Base-by-base conservation (phyloP, 2,113 vertebrate genomes). In the Suncus etruscus region DNA sequence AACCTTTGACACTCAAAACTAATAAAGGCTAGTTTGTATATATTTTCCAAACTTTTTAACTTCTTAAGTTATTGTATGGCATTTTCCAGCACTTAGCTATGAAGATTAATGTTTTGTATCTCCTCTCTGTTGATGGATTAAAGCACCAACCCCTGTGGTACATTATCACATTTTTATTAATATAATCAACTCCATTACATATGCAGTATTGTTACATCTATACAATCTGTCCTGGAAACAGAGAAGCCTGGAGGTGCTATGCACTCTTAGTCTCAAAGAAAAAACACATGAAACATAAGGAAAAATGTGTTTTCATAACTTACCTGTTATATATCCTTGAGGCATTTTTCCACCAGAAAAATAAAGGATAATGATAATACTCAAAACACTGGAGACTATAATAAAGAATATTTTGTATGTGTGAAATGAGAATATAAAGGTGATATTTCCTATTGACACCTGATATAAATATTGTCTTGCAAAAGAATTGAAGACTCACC, bases 361-460 rank as follows among this genome's bases (percentile, higher is more conserved):
- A 39, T 22, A 75, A 76, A 20, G 3, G 2, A 29, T 73, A 83
- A 80, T n/a, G 63, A 50, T 29, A 73, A 91, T 25, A 31, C 27
- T 78, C 54, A 87, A 8, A 39, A 29, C 12, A 66, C 8, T 58
- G 79, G 48, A 50, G 61, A 29, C 12, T 89, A 58, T 48, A 68
- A 48, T 72, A 86, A 86, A 75, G 3, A 74, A 47, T 48, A 79
- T 72, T 92, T 76, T 39, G 0, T 50, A 58, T 24, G 31, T 89
- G 69, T 92, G 77, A 94, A 94, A 78, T 54, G 63, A 86, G 32
- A 81, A 54, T 69, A n/a, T 82, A 91, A 91, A 82, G 74, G 74
- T 92, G 45, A 69, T 66, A n/a, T 51, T 86, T 87, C 39, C 65
- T 70, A 66, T 12, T 58, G 65, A 94, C 69, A 54, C n/a, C 70